Conservation (phyloP, 2,888 invertebrate species). For the Leptopilina drosophilae region DNA sequence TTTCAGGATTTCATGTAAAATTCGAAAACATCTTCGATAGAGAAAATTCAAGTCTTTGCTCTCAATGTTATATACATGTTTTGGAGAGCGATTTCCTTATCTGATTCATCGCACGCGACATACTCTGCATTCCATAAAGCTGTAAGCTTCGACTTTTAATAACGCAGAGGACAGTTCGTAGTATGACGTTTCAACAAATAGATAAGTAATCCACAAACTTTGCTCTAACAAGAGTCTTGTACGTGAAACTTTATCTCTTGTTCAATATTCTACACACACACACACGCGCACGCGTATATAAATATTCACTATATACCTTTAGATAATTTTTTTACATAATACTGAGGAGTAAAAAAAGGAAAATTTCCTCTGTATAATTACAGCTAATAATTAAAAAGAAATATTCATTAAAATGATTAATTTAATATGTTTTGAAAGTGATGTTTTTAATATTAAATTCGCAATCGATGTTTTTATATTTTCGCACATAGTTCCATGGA, state of each 20-base stretch:
- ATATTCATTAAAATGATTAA: no score
- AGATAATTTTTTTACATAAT: neutral
- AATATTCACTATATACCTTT: neutral
- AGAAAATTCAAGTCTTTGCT: neutral
- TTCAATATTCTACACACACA: neutral
- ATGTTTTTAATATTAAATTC: no score
- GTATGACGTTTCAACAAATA: slow-evolving; percentile 7
- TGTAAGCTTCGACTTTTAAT: slow-evolving; percentile 28
- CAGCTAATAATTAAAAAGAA: no score
- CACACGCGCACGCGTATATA: no score
- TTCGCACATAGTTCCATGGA: no score
- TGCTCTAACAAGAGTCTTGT: neutral
- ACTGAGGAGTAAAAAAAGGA: neutral
- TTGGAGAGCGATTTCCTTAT: slow-evolving; percentile 35
- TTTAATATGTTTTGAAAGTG: no score
- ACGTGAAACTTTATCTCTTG: neutral
- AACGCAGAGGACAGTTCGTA: neutral
- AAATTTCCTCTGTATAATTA: neutral
- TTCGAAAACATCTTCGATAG: slow-evolving; percentile 5
- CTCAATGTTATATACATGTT: slow-evolving; percentile 12
- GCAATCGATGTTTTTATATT: no score
- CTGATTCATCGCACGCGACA: slow-evolving; percentile 31
- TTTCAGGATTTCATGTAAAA: neutral
- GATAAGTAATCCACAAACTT: slow-evolving; percentile 15
- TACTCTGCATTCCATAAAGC: slow-evolving; percentile 19